phyloP scores from a whole-genome alignment of 2,113 vertebrate species.

The Melanerpes aurifrons region DNA sequence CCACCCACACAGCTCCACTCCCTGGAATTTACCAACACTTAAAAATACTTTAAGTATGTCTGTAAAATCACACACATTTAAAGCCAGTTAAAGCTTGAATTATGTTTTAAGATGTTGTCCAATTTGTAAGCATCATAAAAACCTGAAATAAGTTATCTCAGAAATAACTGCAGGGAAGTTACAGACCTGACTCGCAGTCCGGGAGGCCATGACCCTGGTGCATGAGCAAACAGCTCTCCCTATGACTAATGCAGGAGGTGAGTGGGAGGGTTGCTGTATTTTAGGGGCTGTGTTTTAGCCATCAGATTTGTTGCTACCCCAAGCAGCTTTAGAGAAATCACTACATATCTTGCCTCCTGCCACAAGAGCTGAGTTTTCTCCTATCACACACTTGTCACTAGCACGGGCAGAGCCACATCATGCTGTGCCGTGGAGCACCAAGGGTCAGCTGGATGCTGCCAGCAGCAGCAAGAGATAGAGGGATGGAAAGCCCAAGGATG shows the following conservation, averaged over 20 bases:
- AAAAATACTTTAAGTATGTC: slow-evolving; percentile 57
- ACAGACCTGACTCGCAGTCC: background rate
- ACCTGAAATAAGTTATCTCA: slow-evolving; percentile 57
- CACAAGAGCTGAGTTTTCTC: background rate
- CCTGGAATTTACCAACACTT: slow-evolving; percentile 64
- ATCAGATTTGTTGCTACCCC: background rate
- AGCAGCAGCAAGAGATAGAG: background rate
- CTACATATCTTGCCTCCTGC: background rate
- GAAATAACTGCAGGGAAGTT: slow-evolving; percentile 60
- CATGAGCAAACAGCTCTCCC: background rate
- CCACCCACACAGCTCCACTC: background rate
- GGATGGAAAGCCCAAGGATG: background rate
- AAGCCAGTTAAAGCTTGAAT: slow-evolving; percentile 59
- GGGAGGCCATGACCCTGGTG: background rate
- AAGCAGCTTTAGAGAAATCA: background rate
- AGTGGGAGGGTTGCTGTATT: background rate
- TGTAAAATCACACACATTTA: slow-evolving; percentile 56
- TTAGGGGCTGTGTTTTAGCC: background rate
- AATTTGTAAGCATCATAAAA: slow-evolving; percentile 70
- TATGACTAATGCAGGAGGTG: background rate
- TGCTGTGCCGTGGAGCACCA: background rate
- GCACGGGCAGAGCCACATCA: background rate
- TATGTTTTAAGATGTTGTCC: slow-evolving; percentile 50
- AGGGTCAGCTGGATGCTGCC: background rate
- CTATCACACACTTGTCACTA: background rate